Conservation (phyloP, 2,888 invertebrate genomes). For the Dicycla oo region DNA sequence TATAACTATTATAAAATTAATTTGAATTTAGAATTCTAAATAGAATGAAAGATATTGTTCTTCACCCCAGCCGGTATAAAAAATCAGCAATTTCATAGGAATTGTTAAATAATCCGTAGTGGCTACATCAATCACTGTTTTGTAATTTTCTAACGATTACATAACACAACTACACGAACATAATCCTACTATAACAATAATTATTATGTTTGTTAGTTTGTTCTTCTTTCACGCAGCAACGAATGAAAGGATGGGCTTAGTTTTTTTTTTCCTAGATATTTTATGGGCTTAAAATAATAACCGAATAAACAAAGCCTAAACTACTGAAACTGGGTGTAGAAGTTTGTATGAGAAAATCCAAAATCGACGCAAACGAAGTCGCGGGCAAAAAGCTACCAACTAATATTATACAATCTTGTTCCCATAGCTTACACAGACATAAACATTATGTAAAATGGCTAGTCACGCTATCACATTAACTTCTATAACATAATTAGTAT, state of each 20-base stretch:
- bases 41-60: no score
- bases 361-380: background rate
- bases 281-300: no score
- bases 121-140: background rate
- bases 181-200: background rate
- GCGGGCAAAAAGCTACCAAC: background rate
- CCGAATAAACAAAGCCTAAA: background rate
- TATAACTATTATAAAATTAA: no score
- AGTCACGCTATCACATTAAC: constrained; percentile 83
- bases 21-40: no score
- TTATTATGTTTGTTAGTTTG: background rate
- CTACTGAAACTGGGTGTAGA: background rate
- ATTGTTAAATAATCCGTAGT: background rate
- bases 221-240: background rate
- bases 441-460: constrained; percentile 60
- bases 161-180: no score
- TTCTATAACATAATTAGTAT: constrained; percentile 82
- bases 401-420: constrained; percentile 36
- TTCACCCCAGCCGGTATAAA: no score
- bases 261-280: background rate
- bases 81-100: no score
- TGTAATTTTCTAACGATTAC: no score
- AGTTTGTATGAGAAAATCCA: background rate
- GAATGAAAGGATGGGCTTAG: background rate
- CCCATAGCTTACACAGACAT: constrained; percentile 5